Evolutionary conservation across 2,797 vertebrate species (phyloP), one percentile per base, ranked within the genome.

Genomic region (Anguilla megastoma): DNA sequence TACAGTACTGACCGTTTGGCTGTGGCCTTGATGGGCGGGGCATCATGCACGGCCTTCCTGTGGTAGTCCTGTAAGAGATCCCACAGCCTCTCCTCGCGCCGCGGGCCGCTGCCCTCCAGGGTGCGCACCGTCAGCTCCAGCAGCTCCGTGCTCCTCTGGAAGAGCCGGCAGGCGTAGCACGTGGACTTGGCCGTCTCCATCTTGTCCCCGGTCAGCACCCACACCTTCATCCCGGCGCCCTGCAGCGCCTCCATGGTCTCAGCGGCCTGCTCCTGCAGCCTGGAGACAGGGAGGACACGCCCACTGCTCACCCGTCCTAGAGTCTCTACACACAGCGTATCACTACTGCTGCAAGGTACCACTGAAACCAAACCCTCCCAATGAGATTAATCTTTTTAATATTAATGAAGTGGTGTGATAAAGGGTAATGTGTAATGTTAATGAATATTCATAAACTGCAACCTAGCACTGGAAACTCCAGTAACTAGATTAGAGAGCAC

Each of bases 121-220:
- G 93, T 96, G 30, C 95, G 97, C 0, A 96, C 95, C 0, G 98
- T 99, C 87, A 99, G 95, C 93, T 98, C 98, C 92, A 99, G 94
- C 90, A 99, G 96, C 89, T 99, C 98, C 0, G 98, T 99, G 93
- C 92, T 96, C 90, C 96, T 97, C 93, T 98, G 98, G 93, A 99
- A 99, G 56, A 99, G 95, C 71, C 98, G 95, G 90, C 98, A 99
- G 83, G 99, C 98, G 0, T 98, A 99, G 94, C 98, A 99, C 0
- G 98, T 98, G 89, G 98, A 98, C 91, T 98, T 99, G 7, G 99
- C 99, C 0, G 99, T 99, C 94, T 99, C 99, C 97, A 99, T 98
- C 94, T 99, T 99, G 95, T 99, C 99, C 0, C 99, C 99, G 0
- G 98, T 99, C 84, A 99, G 96, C 90, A 99, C 98, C 99, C 99